These are phyloP conservation scores for Lamellibrachia columna DNA, from an alignment of 2,888 invertebrate genomes.

Conservation along the genomic window DNA sequence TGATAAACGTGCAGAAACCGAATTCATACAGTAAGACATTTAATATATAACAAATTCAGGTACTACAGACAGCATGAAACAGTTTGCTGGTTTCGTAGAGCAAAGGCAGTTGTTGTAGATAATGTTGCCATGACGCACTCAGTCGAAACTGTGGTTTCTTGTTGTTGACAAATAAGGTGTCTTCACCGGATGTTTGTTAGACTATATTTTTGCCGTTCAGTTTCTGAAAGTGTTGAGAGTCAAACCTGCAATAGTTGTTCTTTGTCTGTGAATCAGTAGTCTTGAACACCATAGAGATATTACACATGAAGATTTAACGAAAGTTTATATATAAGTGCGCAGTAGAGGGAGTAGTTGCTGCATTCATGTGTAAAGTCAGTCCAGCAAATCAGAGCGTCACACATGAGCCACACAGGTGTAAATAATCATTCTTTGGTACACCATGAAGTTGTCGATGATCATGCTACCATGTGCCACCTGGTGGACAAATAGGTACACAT, in stretches of 20 bases:
- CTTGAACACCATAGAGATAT: neutral
- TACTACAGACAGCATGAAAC: neutral
- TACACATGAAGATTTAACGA: neutral
- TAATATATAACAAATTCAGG: neutral
- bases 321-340: neutral
- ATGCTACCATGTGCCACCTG: neutral
- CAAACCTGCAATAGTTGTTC: neutral
- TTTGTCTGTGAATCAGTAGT: neutral
- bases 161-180: neutral
- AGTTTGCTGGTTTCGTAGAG: constrained; percentile 2
- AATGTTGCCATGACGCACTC: neutral
- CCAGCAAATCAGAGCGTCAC: neutral
- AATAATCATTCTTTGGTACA: constrained; percentile 16
- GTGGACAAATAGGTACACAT: neutral
- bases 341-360: neutral
- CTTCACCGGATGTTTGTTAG: neutral
- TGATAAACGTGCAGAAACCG: neutral
- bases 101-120: neutral
- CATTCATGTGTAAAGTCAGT: neutral
- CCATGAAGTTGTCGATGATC: constrained; percentile 16
- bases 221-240: neutral
- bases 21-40: neutral
- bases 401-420: neutral
- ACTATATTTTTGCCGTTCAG: neutral
- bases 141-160: neutral